Percentiles rank a stretch among this genome's conserved stretches.
phyloP scores from a whole-genome alignment of 2,888 invertebrate species.

The Dermolepida albohirtum region DNA sequence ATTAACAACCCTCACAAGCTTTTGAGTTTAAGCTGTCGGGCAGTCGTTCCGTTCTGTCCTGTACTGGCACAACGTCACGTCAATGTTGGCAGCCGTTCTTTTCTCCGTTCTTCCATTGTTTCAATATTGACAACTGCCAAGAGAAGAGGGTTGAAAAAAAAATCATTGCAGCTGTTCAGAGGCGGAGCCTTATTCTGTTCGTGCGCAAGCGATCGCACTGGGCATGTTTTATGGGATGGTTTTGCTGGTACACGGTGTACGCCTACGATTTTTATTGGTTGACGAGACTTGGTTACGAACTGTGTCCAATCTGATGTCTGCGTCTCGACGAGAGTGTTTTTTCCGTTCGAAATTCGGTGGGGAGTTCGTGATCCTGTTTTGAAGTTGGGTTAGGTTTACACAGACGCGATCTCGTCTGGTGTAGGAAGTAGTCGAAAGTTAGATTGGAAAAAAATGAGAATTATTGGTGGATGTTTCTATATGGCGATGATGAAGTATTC shows the following conservation, averaged over 20 bases:
- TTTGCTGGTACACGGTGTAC: slow-evolving; percentile 6
- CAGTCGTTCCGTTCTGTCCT: too few relatives aligned
- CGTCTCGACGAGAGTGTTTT: too few relatives aligned
- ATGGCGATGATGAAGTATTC: too few relatives aligned
- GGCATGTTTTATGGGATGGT: slow-evolving; percentile 45
- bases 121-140: slow-evolving; percentile 55
- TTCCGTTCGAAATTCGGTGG: too few relatives aligned
- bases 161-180: slow-evolving; percentile 61
- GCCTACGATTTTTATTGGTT: slow-evolving; percentile 41
- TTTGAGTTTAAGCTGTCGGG: neutral
- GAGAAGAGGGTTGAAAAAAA: slow-evolving; percentile 50
- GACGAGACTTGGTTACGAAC: slow-evolving; percentile 6
- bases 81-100: slow-evolving; percentile 6
- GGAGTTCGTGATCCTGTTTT: too few relatives aligned
- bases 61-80: slow-evolving; percentile 3
- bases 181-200: slow-evolving; percentile 49
- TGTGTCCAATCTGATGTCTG: too few relatives aligned
- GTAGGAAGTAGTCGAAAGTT: too few relatives aligned
- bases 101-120: slow-evolving; percentile 48
- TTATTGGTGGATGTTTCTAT: too few relatives aligned
- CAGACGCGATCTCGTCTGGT: too few relatives aligned
- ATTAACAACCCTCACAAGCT: slow-evolving; percentile 5
- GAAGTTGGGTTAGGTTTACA: too few relatives aligned
- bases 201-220: slow-evolving; percentile 53
- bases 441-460: too few relatives aligned